A percentile compares a stretch with the other conserved stretches of the same genome.
Conservation (phyloP, 2,113 vertebrate genomes). For the Benitochromis conjunctus region DNA sequence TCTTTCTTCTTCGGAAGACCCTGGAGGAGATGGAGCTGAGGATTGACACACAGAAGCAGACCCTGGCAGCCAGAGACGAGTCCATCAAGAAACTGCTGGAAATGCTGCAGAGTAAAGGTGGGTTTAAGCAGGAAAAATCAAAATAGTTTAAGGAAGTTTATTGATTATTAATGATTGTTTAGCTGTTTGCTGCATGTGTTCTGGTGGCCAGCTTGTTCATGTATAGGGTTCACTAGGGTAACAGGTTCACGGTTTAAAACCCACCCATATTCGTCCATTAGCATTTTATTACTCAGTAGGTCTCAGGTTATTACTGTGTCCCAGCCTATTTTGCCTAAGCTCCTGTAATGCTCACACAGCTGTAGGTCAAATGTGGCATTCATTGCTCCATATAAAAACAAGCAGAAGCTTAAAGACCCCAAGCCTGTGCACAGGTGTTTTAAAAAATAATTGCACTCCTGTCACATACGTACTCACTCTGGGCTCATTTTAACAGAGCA, state of each 20-base stretch:
- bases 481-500: background rate
- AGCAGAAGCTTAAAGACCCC: background rate
- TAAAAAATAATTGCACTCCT: background rate
- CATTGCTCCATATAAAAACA: background rate
- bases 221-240: background rate
- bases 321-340: background rate
- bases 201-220: background rate
- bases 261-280: background rate
- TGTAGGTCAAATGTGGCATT: background rate
- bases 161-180: background rate
- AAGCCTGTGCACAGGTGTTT: background rate
- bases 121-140: background rate
- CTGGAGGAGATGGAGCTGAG: conserved; percentile 98
- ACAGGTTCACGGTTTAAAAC: background rate
- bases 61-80: conserved; percentile 89
- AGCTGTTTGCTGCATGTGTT: background rate
- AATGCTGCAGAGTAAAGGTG: conserved; percentile 96
- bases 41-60: conserved; percentile 97
- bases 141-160: background rate
- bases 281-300: background rate
- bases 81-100: conserved; percentile 98
- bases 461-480: background rate
- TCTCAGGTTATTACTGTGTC: background rate
- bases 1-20: conserved; percentile 94
- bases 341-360: background rate